Evolutionary conservation across 1,140 invertebrate genomes (phyloP).

Genomic region (Planococcus citri): DNA sequence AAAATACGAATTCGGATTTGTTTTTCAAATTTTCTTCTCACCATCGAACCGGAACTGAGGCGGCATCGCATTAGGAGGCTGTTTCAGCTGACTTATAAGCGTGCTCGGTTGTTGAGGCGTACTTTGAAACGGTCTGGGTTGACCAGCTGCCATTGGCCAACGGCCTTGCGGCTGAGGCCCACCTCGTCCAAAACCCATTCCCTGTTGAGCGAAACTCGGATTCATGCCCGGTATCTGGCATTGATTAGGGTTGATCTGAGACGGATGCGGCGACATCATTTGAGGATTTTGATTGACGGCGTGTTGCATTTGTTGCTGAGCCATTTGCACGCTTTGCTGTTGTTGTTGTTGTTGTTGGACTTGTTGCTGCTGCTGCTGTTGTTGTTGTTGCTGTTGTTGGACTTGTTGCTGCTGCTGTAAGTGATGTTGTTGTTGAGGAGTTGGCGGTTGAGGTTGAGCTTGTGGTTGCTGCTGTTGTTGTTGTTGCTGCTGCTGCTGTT

Average conservation of each 20-base stretch:
- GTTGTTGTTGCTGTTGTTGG: conserved; percentile 33
- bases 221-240: not conserved
- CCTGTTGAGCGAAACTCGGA: not conserved
- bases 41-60: conserved; percentile 27
- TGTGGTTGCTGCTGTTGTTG: conserved; percentile 37
- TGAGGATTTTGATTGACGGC: not conserved
- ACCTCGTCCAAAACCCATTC: not conserved
- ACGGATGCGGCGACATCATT: not conserved
- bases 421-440: conserved; percentile 28
- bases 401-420: conserved; percentile 34
- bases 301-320: not conserved
- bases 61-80: conserved; percentile 44
- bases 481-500: conserved; percentile 33
- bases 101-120: conserved; percentile 36
- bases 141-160: not conserved
- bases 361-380: conserved; percentile 34
- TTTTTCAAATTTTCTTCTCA: not conserved
- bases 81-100: conserved; percentile 53
- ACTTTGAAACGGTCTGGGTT: conserved; percentile 25
- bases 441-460: conserved; percentile 32
- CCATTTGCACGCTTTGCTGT: conserved; percentile 31
- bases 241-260: not conserved
- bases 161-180: conserved; percentile 22
- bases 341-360: conserved; percentile 35
- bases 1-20: no score